Evolutionary conservation across 2,888 invertebrate genomes (phyloP), one percentile per base, ranked within the genome.

Genomic region (Baccha elongata): DNA sequence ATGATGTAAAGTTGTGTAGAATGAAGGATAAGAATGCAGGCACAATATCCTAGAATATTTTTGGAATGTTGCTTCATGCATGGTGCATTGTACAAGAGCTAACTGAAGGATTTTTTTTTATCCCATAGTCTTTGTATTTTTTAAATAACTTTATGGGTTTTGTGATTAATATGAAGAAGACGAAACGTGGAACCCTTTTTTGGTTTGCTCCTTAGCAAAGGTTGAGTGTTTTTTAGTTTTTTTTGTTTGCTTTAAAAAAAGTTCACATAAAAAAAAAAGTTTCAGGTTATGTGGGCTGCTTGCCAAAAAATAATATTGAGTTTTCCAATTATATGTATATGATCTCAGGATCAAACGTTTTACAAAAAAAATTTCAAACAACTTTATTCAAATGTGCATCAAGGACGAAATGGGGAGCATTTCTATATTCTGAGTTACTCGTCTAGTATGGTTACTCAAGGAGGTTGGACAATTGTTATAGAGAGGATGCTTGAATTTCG

Each of bases 301-400:
- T 83, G 76, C 76, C 81, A 83, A 72, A 71, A 62, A 75, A 83
- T 72, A 72, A 83, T 83, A 83, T 83, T 83, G 76, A 72, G 76
- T 76, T 83, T 83, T 75, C 67, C 76, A 76, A 76, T 76, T 83
- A 76, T 44, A 60, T 60, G 60, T 60, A 60, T 68, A 71, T 83
- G 72, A 72, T 72, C 76, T 55, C 37, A 58, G 76, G 81, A 67
- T 83, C 81, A 76, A 83, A 67, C 80, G 75, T 44, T 65, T 81
- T 71, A 81, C 80, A 62, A 58, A 58, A 62, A 58, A 58, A 69
- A 68, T 55, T 68, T 50, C 74, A 64, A 69, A 58, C 44, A 68
- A 80, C 64, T 65, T 58, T 74, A 80, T 74, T 69, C 74, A 74
- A 69, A 74, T 80, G 53, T 68, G 74, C 58, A 40, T 55, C 55